These are phyloP conservation scores for Macaca mulatta DNA, from an alignment of 2,113 vertebrate genomes.

Conservation along the genomic window DNA sequence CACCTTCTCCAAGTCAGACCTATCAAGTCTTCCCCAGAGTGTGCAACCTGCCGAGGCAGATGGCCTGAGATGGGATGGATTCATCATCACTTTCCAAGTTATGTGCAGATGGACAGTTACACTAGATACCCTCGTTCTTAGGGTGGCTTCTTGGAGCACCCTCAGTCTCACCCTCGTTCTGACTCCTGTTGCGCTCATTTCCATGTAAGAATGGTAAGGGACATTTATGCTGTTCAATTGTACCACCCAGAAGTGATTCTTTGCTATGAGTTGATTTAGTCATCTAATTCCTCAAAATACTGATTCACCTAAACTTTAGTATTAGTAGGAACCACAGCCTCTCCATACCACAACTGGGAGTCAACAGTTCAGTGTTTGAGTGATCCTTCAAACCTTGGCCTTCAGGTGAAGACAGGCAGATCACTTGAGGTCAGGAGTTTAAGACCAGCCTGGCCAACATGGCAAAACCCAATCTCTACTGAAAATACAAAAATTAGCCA, in stretches of 20 bases:
- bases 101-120: background rate
- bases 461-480: no score
- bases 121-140: background rate
- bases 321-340: background rate
- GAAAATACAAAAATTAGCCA: no score
- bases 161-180: background rate
- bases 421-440: no score
- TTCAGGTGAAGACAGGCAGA: no score
- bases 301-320: background rate
- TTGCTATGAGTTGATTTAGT: background rate
- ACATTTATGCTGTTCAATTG: background rate
- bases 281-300: background rate
- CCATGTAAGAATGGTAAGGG: background rate
- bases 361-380: no score
- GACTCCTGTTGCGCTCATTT: background rate
- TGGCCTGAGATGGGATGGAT: background rate
- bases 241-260: background rate
- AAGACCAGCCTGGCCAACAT: no score
- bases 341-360: background rate
- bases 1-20: background rate
- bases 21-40: background rate
- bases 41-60: no score
- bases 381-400: no score
- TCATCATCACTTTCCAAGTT: background rate
- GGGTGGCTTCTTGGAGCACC: background rate